Evolutionary conservation across 2,113 vertebrate genomes (phyloP).

Genomic region (Platysternon megacephalum): DNA sequence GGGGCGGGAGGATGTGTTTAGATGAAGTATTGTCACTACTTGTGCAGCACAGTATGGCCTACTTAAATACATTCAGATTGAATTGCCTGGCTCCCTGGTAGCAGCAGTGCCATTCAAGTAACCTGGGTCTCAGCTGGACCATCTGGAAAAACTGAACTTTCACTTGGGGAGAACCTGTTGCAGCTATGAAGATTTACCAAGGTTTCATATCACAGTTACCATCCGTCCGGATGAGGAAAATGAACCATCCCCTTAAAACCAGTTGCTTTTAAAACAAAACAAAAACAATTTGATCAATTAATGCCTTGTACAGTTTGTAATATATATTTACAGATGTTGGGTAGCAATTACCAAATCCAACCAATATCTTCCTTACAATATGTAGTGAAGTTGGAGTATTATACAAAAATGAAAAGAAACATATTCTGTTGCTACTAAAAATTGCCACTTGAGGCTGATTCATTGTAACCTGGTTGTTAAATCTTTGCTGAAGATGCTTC

Average conservation of each 20-base stretch:
- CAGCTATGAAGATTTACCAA: neutral
- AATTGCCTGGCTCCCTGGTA: neutral
- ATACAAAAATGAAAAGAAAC: neutral
- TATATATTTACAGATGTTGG: neutral
- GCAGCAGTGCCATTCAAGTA: slow-evolving; percentile 39
- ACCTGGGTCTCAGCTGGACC: slow-evolving; percentile 20
- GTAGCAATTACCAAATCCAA: neutral
- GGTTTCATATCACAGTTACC: neutral
- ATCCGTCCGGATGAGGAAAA: slow-evolving; percentile 10
- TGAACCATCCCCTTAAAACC: neutral
- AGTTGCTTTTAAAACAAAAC: neutral
- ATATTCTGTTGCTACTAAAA: neutral
- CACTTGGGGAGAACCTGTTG: neutral
- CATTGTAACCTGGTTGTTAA: neutral
- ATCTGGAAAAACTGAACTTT: slow-evolving; percentile 30
- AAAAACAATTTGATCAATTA: neutral
- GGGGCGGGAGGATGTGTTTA: neutral
- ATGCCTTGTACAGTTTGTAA: neutral
- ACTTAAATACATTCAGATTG: neutral
- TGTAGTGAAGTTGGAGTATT: neutral
- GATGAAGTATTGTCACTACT: neutral
- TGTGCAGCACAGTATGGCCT: neutral
- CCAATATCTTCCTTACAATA: neutral
- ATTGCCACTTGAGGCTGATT: neutral
- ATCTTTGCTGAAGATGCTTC: neutral